Conservation (phyloP, 2,888 invertebrate species). For the Candidula unifasciata region DNA sequence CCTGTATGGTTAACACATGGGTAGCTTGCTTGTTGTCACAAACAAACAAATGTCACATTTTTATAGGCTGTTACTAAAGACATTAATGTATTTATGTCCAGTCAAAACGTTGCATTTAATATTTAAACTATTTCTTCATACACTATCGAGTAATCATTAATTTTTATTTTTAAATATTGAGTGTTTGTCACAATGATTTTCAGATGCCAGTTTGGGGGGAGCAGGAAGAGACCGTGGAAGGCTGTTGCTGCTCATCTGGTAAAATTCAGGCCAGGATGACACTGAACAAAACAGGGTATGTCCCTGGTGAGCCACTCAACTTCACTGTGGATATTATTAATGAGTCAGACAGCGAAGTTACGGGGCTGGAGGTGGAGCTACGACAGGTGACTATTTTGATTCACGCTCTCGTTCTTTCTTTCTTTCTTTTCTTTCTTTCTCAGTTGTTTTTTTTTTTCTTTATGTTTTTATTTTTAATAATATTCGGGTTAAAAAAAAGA, state of each 20-base stretch:
- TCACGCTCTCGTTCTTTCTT: no score
- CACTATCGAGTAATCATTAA: no score
- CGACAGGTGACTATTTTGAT: slow-evolving; percentile 81
- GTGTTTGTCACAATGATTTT: background rate
- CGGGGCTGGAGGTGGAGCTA: slow-evolving; percentile 90
- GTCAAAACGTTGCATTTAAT: no score
- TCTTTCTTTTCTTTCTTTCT: no score
- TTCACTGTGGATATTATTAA: slow-evolving; percentile 91
- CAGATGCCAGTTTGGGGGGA: slow-evolving; percentile 64
- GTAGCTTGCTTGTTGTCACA: no score
- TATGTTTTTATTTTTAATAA: background rate
- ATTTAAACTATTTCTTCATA: no score
- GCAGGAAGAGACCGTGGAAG: slow-evolving; percentile 81
- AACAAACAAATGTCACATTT: no score
- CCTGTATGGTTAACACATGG: no score
- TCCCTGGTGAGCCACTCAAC: slow-evolving; percentile 94
- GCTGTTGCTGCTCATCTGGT: slow-evolving; percentile 83
- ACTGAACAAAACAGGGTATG: slow-evolving; percentile 94
- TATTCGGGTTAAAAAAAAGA: no score
- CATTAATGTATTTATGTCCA: no score
- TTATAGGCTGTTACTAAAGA: no score
- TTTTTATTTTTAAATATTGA: no score
- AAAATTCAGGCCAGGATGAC: slow-evolving; percentile 90
- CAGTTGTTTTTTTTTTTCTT: background rate
- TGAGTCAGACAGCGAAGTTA: slow-evolving; percentile 89